These are phyloP conservation scores for Saguinus oedipus DNA, from an alignment of 2,797 vertebrate genomes.

Conservation along the genomic window DNA sequence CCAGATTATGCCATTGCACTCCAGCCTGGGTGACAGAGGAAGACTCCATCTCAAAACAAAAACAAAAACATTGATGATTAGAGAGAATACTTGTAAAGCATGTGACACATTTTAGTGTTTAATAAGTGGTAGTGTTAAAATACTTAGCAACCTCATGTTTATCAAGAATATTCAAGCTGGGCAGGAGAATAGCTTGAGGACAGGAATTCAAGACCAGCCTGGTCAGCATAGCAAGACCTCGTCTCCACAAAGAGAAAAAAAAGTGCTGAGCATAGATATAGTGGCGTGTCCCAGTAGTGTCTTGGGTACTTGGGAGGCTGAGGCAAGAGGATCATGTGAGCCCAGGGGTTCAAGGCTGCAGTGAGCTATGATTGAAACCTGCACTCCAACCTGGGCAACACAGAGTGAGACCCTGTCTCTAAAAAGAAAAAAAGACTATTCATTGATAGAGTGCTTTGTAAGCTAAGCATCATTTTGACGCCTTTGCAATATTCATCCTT, in stretches of 20 bases:
- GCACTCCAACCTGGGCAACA: too few relatives aligned
- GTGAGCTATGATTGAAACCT: too few relatives aligned
- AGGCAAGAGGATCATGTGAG: too few relatives aligned
- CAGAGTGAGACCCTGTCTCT: too few relatives aligned
- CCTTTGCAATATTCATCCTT: constrained; percentile 16
- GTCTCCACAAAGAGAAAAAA: too few relatives aligned
- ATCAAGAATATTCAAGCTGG: background rate
- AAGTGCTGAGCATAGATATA: too few relatives aligned
- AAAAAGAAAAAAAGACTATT: background rate
- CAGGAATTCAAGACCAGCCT: too few relatives aligned
- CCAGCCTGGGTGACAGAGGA: background rate
- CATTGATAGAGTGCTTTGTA: constrained; percentile 1
- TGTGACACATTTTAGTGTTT: background rate
- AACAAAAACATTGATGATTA: background rate
- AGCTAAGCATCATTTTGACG: constrained; percentile 5
- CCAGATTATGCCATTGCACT: background rate
- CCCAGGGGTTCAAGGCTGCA: too few relatives aligned
- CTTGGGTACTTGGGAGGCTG: too few relatives aligned
- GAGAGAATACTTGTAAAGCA: constrained; percentile 26
- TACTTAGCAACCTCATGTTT: background rate
- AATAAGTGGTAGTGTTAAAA: constrained; percentile 55
- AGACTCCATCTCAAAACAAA: background rate
- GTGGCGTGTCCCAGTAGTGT: too few relatives aligned
- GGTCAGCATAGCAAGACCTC: too few relatives aligned
- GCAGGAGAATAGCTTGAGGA: too few relatives aligned